Base-by-base conservation (phyloP, 2,113 vertebrate species). In the Acanthochromis polyacanthus region DNA sequence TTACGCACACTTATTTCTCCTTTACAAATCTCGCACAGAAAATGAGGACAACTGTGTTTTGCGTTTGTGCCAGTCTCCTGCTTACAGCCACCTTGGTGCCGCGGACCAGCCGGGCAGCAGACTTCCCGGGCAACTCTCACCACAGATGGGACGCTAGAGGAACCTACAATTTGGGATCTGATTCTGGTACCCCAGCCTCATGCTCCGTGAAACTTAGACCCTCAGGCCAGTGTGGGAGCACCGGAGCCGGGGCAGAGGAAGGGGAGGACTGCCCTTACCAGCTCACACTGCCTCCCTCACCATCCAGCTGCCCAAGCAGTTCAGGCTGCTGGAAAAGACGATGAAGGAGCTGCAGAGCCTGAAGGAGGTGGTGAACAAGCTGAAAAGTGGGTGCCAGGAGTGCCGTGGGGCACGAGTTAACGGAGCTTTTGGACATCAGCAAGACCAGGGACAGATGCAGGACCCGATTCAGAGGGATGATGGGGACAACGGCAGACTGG, bases 271-370 rank as follows among this genome's bases (percentile, higher is more conserved):
- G 98, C 74, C 93, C 94, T 0, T 97, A 97, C 81, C 96, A 97
- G 94, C 91, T 99, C 78, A 95, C 88, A 55, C 82, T 99, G 89
- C 98, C 98, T 60, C 92, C 95, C 91, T 99, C 88, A 96, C 96
- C 62, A 90, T 99, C 58, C 96, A 98, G 94, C 91, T 99, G 65
- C 97, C 98, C 8, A 95, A 92, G 88, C 95, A 97, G 89, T 95
- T 97, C 72, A 92, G 91, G 80, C 89, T 96, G 83, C 93, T 99
- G 67, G 96, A 98, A 84, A 96, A 96, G 90, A 96, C 96, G 5
- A 87, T 98, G 80, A 96, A 95, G 89, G 97, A 99, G 84, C 93
- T 99, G 57, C 95, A 96, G 89, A 95, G 71, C 71, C 95, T 99
- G 77, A 97, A 96, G 89, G 96, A 97, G 89, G 94, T 92, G 2